phyloP scores from a whole-genome alignment of 2,113 vertebrate species.

The Echinops telfairi region DNA sequence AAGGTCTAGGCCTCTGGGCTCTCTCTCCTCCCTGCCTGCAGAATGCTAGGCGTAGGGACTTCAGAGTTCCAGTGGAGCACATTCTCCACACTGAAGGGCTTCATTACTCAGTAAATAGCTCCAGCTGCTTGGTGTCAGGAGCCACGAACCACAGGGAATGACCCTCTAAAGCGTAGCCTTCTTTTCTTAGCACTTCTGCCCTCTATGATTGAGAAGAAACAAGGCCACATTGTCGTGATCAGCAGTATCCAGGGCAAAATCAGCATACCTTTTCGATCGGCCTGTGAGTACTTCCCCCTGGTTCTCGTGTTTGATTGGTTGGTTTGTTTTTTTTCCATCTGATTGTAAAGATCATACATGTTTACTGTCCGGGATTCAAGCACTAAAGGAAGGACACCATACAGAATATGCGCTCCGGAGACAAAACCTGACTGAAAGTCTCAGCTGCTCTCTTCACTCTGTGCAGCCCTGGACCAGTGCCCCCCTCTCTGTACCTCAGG shows the following conservation, averaged over 20 bases:
- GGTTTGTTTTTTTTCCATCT: not conserved
- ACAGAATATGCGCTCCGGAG: not conserved
- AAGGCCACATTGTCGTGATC: constrained; percentile 94
- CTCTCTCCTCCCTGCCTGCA: not conserved
- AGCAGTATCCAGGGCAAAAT: constrained; percentile 98
- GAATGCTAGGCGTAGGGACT: not conserved
- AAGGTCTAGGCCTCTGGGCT: not conserved
- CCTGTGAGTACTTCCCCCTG: constrained; percentile 91
- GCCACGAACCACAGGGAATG: not conserved
- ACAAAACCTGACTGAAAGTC: not conserved
- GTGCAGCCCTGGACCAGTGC: not conserved
- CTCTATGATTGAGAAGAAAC: constrained; percentile 92
- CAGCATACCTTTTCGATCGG: constrained; percentile 95
- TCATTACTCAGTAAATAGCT: not conserved
- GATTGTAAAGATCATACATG: not conserved
- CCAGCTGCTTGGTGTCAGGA: accelerated
- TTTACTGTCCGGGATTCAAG: not conserved
- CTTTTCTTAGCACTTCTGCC: constrained; percentile 91
- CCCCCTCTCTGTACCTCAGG: not conserved
- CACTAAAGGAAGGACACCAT: not conserved
- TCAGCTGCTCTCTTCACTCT: not conserved
- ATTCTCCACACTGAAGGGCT: too few relatives aligned
- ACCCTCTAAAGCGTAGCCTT: constrained; percentile 74
- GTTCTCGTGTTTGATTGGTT: too few relatives aligned
- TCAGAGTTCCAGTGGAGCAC: accelerated